Conservation (phyloP, 2,888 invertebrate genomes). For the Pandemis heparana region DNA sequence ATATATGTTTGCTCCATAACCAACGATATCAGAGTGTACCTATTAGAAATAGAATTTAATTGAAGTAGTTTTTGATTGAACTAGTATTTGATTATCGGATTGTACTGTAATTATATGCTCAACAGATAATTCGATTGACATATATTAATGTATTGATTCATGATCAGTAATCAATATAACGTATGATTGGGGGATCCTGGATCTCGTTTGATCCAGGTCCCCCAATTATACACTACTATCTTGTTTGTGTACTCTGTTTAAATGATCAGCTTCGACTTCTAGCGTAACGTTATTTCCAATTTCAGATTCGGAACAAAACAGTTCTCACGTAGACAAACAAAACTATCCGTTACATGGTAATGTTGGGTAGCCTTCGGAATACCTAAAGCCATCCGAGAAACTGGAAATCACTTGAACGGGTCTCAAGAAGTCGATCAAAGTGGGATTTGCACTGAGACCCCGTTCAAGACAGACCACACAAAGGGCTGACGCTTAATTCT, state of each 20-base stretch:
- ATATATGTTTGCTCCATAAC: too few relatives aligned
- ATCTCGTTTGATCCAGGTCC: too few relatives aligned
- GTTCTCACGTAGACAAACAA: slow-evolving; percentile 25
- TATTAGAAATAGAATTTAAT: too few relatives aligned
- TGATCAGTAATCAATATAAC: too few relatives aligned
- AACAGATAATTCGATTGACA: too few relatives aligned
- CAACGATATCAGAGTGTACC: too few relatives aligned
- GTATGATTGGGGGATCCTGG: too few relatives aligned
- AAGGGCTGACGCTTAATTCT: slow-evolving; percentile 59
- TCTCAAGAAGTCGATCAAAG: slow-evolving; percentile 76
- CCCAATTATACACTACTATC: too few relatives aligned
- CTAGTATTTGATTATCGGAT: too few relatives aligned
- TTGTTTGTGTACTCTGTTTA: neutral
- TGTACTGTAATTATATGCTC: too few relatives aligned
- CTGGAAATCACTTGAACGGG: slow-evolving; percentile 60
- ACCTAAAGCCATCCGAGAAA: slow-evolving; percentile 64
- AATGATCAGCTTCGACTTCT: neutral
- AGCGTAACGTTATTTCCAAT: neutral
- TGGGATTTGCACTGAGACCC: slow-evolving; percentile 73
- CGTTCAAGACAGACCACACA: slow-evolving; percentile 52
- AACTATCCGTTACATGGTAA: slow-evolving; percentile 44
- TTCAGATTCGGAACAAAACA: slow-evolving; percentile 6
- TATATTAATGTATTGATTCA: too few relatives aligned
- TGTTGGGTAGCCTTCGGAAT: slow-evolving; percentile 59
- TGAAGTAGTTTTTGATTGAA: too few relatives aligned